Evolutionary conservation across 2,888 invertebrate species (phyloP).

Genomic region (Alitta virens): DNA sequence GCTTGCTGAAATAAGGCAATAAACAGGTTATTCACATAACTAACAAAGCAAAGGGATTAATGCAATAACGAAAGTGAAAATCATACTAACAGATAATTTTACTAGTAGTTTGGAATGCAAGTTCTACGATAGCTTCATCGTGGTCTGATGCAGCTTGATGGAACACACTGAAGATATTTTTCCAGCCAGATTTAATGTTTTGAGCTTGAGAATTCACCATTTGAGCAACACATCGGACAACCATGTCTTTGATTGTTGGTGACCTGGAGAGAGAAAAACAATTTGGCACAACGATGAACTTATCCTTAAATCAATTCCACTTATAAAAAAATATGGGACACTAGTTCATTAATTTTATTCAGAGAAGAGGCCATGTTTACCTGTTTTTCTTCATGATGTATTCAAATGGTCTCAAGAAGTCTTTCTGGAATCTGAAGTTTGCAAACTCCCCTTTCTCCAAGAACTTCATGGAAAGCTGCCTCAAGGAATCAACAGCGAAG

Average conservation of each 20-base stretch:
- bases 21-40: neutral
- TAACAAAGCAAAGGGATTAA: slow-evolving; percentile 18
- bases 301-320: too few relatives aligned
- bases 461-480: slow-evolving; percentile 98
- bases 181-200: slow-evolving; percentile 98
- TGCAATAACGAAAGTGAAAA: slow-evolving; percentile 31
- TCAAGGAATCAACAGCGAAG: slow-evolving; percentile 94
- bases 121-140: slow-evolving; percentile 91
- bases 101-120: slow-evolving; percentile 95
- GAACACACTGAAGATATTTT: slow-evolving; percentile 98
- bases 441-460: slow-evolving; percentile 99
- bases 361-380: too few relatives aligned
- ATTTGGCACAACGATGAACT: neutral
- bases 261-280: slow-evolving; percentile 61
- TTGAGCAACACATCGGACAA: slow-evolving; percentile 94
- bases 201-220: slow-evolving; percentile 97
- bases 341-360: too few relatives aligned
- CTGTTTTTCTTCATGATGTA: slow-evolving; percentile 97
- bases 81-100: slow-evolving; percentile 80
- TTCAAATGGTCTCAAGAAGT: slow-evolving; percentile 97
- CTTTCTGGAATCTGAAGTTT: slow-evolving; percentile 98
- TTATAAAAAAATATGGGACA: too few relatives aligned
- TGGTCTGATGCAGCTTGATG: slow-evolving; percentile 88
- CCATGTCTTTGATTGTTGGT: slow-evolving; percentile 95
- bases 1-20: slow-evolving; percentile 62